Base-by-base conservation (phyloP, 2,797 vertebrate species). In the Rhabdomys pumilio region DNA sequence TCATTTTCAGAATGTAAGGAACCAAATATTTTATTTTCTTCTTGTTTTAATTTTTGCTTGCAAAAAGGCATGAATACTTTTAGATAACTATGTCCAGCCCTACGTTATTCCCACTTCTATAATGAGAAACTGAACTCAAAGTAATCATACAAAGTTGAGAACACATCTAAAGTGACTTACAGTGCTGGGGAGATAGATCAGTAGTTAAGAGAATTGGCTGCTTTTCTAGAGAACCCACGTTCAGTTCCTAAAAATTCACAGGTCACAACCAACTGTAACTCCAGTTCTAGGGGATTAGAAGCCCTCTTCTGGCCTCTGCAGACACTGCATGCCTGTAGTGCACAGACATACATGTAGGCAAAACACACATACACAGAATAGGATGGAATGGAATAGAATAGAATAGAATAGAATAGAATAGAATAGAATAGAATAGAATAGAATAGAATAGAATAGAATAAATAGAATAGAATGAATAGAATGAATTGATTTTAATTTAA, bases 141-240 rank as follows among this genome's bases (percentile, higher is more conserved):
- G 75, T 95, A 83, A 65, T 44, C 59, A 57, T 95, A 4, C 29
- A 82, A 94, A 73, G 6, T n/a, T 93, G n/a, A 93, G 63, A 89
- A 65, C 6, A 59, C 17, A 41, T 14, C 69, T 20, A 41, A 59
- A 34, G 10, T 75, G 72, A 44, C 38, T 34, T 59, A 17, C 6
- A 69, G 44, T 22, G 31, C 31, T 69, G 31, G 63, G 69, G 44
- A 86, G 63, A 86, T 26, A 34, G 63, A 22, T 53, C 20, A 24
- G 44, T n/a, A 47, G 44, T 34, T 84, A 50, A 15, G 73, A 76
- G 44, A 44, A 50, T 47, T 53, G 31, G 61, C 24, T 85, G 31
- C 6, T 69, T 31, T 69, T 53, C 63, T 85, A 26, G 44, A 69
- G 61, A 22, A 53, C 6, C 17, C 61, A 86, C 19, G 6, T n/a